Base-by-base conservation (phyloP, 2,888 invertebrate genomes). In the Ophraella communa region DNA sequence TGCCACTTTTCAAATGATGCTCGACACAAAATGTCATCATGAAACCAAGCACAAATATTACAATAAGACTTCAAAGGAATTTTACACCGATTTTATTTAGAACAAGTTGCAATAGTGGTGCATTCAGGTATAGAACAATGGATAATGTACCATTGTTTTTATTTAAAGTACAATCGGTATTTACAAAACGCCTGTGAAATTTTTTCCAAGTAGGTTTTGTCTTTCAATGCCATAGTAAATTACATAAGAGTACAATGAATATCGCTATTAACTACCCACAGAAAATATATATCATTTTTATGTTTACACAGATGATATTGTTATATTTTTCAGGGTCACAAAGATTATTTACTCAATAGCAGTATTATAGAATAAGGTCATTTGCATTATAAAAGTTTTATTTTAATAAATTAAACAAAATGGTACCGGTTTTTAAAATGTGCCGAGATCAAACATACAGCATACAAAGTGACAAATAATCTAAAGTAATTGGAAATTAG, bases 141-240 rank as follows among this genome's bases (percentile, higher is more conserved):
- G n/a, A 27, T 57, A 57, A 57, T 57, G 56, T 57, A 57, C 56
- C 56, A 47, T 47, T 57, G 56, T 57, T 51, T 51, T 27, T 57
- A 51, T 51, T 51, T 51, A 27, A 23, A 27, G 27, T 17, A 51
- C 27, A 17, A 51, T 51, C 27, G 49, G 49, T 51, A 51, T 51
- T 51, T 51, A 51, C 27, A 27, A 51, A 51, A 27, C 14, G 27
- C 27, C 14, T 51, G 49, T 51, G 49, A 51, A 51, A 27, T 17
- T 24, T 51, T 23, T 51, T 51, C 49, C 18, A 51, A 51, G 49
- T 27, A 27, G 49, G 27, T 51, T 51, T 27, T 51, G 23, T 51
- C 23, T 51, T 51, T 51, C 49, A 51, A 51, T 51, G 49, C 49
- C 49, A 30, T 7, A 17, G 39, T 51, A 14, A 24, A 27, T 51